phyloP scores from a whole-genome alignment of 1,140 invertebrate species.

The Theocolax elegans region DNA sequence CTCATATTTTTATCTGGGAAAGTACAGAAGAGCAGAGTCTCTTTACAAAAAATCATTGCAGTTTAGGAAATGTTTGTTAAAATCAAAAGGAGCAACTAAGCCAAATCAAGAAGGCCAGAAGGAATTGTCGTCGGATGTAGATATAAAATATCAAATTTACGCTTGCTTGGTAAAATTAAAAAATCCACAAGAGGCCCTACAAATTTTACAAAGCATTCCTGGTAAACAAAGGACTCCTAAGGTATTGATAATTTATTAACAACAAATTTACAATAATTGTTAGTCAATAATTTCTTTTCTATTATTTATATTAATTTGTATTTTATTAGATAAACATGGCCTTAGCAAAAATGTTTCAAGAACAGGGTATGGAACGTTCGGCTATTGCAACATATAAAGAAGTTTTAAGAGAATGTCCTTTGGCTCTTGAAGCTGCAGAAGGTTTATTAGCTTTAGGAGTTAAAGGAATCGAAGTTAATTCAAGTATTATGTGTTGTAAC shows the following conservation, averaged over 20 bases:
- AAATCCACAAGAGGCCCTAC: slow-evolving; percentile 73
- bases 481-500: slow-evolving; percentile 72
- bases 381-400: slow-evolving; percentile 81
- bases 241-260: slow-evolving; percentile 57
- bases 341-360: slow-evolving; percentile 77
- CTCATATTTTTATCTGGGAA: slow-evolving; percentile 73
- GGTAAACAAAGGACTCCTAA: slow-evolving; percentile 76
- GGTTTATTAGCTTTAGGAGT: slow-evolving; percentile 76
- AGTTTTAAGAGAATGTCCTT: slow-evolving; percentile 79
- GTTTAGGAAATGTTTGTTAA: slow-evolving; percentile 76
- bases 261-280: slow-evolving; percentile 18
- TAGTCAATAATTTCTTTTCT: too few relatives aligned
- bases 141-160: slow-evolving; percentile 83
- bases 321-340: slow-evolving; percentile 72
- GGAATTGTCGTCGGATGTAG: slow-evolving; percentile 70
- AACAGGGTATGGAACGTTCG: slow-evolving; percentile 77
- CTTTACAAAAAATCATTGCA: slow-evolving; percentile 76
- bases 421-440: slow-evolving; percentile 78
- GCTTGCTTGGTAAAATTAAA: slow-evolving; percentile 75
- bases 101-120: slow-evolving; percentile 65
- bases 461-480: slow-evolving; percentile 77
- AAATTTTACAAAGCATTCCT: slow-evolving; percentile 75
- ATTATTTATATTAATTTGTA: slow-evolving; percentile 28
- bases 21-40: slow-evolving; percentile 77
- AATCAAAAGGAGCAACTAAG: slow-evolving; percentile 69